Conservation (phyloP, 2,888 invertebrate species). For the Coenonympha glycerion region DNA sequence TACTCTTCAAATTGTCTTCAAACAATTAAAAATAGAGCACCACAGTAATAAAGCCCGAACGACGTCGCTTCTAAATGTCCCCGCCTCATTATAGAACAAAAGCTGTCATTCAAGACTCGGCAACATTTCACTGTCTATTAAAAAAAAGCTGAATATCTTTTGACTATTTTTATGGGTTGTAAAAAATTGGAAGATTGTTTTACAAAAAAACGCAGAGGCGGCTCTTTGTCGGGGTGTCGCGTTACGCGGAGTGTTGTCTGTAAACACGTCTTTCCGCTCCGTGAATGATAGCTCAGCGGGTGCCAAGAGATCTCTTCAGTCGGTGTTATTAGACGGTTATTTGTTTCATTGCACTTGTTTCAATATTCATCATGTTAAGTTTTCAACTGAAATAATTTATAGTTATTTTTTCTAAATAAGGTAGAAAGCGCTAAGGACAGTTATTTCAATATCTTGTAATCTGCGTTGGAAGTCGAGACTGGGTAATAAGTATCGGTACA, state of each 20-base stretch:
- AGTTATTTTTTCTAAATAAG: too few relatives aligned
- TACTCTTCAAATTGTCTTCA: conserved; percentile 46
- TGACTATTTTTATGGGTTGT: conserved; percentile 73
- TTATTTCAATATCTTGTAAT: too few relatives aligned
- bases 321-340: conserved; percentile 29
- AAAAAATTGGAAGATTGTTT: conserved; percentile 74
- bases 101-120: conserved; percentile 73
- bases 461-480: too few relatives aligned
- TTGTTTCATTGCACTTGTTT: conserved; percentile 28
- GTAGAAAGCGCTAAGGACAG: too few relatives aligned
- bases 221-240: conserved; percentile 68
- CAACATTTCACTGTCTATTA: conserved; percentile 75
- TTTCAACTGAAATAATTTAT: neutral
- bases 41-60: conserved; percentile 59
- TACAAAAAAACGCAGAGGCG: conserved; percentile 69
- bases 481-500: too few relatives aligned
- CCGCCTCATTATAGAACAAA: conserved; percentile 73
- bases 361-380: conserved; percentile 7
- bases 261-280: conserved; percentile 71
- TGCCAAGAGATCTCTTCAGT: conserved; percentile 45
- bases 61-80: conserved; percentile 64
- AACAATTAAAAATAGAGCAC: conserved; percentile 62
- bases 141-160: conserved; percentile 69
- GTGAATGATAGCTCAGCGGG: conserved; percentile 60
- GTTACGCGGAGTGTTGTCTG: conserved; percentile 65